Evolutionary conservation across 2,113 vertebrate genomes (phyloP).

Genomic region (Chunga burmeisteri): DNA sequence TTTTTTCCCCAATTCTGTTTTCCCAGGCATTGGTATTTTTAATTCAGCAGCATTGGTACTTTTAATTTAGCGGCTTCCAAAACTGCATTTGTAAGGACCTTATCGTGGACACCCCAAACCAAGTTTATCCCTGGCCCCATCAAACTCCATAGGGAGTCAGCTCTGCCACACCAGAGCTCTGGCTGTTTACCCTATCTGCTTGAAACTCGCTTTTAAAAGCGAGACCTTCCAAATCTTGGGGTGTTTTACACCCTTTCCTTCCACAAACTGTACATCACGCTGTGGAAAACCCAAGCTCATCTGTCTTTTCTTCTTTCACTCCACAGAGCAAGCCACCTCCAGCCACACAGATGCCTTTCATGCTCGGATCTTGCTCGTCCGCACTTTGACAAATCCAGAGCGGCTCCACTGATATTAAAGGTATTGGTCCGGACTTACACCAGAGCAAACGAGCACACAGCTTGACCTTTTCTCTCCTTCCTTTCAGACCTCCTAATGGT

Average conservation of each 20-base stretch:
- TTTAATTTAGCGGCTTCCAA: neutral
- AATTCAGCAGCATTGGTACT: fast-evolving
- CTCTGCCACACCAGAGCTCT: fast-evolving
- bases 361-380: neutral
- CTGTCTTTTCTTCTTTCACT: fast-evolving
- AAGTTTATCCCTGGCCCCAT: neutral
- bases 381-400: neutral
- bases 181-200: fast-evolving
- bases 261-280: fast-evolving
- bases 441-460: conserved; percentile 42
- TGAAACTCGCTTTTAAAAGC: fast-evolving
- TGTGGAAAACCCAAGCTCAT: too few species aligned
- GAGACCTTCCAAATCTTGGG: fast-evolving
- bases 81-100: fast-evolving
- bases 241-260: too few species aligned
- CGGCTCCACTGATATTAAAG: conserved; percentile 14
- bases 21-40: neutral
- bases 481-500: conserved; percentile 13
- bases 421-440: conserved; percentile 39
- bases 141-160: fast-evolving
- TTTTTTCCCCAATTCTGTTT: fast-evolving
- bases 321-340: fast-evolving
- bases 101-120: fast-evolving
- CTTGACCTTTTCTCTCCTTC: conserved; percentile 58
- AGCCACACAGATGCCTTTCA: fast-evolving